Conservation (phyloP, 2,888 invertebrate genomes). For the Meiosimyza platycephala region DNA sequence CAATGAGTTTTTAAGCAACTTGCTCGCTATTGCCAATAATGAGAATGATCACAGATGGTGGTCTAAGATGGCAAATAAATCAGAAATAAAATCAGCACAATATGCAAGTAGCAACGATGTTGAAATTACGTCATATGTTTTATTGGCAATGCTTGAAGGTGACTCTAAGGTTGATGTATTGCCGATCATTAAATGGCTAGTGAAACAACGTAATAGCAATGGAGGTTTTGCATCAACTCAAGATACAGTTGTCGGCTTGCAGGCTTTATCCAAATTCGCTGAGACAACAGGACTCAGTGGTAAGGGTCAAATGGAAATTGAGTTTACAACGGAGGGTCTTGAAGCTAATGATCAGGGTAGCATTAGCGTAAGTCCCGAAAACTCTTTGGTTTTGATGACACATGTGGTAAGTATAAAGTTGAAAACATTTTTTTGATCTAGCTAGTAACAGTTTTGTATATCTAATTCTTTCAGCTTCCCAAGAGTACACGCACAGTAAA, state of each 20-base stretch:
- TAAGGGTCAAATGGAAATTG: slow-evolving; percentile 54
- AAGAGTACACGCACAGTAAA: too few species aligned
- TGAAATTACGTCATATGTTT: slow-evolving; percentile 89
- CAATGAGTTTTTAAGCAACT: slow-evolving; percentile 72
- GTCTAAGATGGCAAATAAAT: slow-evolving; percentile 72
- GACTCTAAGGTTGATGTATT: slow-evolving; percentile 55
- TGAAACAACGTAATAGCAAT: slow-evolving; percentile 73
- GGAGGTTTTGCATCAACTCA: slow-evolving; percentile 84
- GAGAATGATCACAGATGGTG: slow-evolving; percentile 79
- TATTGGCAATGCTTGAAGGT: slow-evolving; percentile 73
- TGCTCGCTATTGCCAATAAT: slow-evolving; percentile 65
- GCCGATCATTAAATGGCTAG: slow-evolving; percentile 79
- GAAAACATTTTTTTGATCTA: too few species aligned
- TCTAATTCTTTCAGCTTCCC: too few species aligned
- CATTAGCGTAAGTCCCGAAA: slow-evolving; percentile 75
- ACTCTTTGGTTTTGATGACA: slow-evolving; percentile 85
- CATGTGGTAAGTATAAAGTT: slow-evolving; percentile 71
- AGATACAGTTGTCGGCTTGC: slow-evolving; percentile 81
- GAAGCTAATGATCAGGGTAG: slow-evolving; percentile 48
- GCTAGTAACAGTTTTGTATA: too few species aligned
- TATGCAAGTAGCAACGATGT: slow-evolving; percentile 74
- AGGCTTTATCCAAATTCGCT: slow-evolving; percentile 77
- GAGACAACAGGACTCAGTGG: slow-evolving; percentile 67
- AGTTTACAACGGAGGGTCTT: slow-evolving; percentile 47
- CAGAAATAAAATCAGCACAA: slow-evolving; percentile 45